phyloP scores from a whole-genome alignment of 2,113 vertebrate genomes.

The Sporophila hypoxantha region DNA sequence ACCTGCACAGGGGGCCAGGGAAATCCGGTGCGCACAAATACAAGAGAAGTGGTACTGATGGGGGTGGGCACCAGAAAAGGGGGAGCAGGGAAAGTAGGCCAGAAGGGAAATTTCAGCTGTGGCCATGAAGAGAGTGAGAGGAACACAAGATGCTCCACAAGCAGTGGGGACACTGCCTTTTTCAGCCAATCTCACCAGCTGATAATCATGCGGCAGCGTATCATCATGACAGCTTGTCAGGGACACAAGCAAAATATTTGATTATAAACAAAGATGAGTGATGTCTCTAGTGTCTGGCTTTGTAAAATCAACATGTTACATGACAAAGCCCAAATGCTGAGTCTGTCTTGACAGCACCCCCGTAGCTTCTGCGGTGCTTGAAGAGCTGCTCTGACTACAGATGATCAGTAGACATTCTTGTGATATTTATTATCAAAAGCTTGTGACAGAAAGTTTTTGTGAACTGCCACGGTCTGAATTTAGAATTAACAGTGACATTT shows the following conservation, averaged over 20 bases:
- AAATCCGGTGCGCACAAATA: neutral
- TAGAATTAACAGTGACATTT: neutral
- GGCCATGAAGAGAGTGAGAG: neutral
- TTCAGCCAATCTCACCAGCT: neutral
- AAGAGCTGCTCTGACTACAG: neutral
- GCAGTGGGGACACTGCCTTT: neutral
- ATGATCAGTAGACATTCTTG: neutral
- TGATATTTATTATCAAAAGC: neutral
- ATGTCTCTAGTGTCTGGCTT: neutral
- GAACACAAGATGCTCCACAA: neutral
- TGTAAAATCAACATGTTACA: constrained; percentile 1
- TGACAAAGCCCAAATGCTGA: neutral
- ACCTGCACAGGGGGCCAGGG: neutral
- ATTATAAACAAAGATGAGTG: constrained; percentile 7
- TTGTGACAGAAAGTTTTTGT: neutral
- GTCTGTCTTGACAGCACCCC: constrained; percentile 14
- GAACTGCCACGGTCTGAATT: neutral
- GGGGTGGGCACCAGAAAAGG: neutral
- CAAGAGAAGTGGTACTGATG: neutral
- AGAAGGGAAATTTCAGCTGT: neutral
- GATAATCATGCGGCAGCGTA: neutral
- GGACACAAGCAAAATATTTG: neutral
- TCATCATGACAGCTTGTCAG: neutral
- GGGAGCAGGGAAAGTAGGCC: neutral
- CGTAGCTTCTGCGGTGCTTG: neutral